Conservation (phyloP, 37 sponge, comb jelly and placozoan species). For the Spongilla lacustris region DNA sequence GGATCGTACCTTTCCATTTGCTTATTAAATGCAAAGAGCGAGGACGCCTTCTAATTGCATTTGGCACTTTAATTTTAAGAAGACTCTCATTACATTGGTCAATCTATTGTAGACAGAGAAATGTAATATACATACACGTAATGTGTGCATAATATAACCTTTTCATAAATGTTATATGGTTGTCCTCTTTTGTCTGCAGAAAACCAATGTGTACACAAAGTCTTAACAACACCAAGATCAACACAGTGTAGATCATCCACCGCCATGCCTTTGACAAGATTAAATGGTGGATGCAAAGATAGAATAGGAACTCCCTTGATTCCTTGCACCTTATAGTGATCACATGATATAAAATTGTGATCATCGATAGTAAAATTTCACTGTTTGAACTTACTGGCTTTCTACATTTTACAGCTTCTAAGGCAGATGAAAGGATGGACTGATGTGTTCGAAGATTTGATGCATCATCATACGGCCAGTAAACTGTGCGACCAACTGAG, state of each 20-base stretch:
- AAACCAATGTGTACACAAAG: not conserved
- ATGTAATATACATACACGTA: not conserved
- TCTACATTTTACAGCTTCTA: not conserved
- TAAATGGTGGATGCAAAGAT: not conserved
- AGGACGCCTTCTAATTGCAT: conserved; percentile 1
- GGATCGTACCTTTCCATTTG: not conserved
- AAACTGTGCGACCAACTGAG: too few relatives aligned
- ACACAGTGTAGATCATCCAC: not conserved
- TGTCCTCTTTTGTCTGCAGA: conserved; percentile 1
- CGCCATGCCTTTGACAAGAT: not conserved
- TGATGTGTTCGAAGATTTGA: not conserved
- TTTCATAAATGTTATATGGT: not conserved
- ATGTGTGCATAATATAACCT: not conserved
- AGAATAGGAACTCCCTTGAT: conserved; percentile 1
- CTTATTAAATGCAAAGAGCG: not conserved
- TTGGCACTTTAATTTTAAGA: not conserved
- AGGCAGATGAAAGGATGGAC: not conserved
- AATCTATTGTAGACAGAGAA: not conserved
- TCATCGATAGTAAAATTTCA: not conserved
- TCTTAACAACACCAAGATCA: not conserved
- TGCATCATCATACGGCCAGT: not conserved
- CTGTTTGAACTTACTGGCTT: not conserved
- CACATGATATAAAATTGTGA: not conserved
- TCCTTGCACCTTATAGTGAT: not conserved
- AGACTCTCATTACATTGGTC: not conserved